These are phyloP conservation scores for Pseudorectes ferrugineus DNA, from an alignment of 2,113 vertebrate species.

Conservation along the genomic window DNA sequence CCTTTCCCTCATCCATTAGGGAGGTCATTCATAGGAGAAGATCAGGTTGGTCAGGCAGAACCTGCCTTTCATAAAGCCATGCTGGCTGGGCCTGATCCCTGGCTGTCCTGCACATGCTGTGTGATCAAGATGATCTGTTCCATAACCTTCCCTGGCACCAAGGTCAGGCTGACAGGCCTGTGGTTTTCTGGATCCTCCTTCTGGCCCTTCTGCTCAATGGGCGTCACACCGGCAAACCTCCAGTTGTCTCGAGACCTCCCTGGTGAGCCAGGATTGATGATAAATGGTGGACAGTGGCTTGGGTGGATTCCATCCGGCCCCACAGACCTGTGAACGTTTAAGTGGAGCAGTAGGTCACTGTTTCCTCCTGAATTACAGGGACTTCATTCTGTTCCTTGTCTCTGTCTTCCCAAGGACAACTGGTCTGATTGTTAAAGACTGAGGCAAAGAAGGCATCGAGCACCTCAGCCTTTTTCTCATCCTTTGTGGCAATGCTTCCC, in stretches of 20 bases:
- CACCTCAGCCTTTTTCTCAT: neutral
- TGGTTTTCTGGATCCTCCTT: neutral
- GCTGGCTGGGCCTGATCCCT: neutral
- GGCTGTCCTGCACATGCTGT: neutral
- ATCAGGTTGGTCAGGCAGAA: neutral
- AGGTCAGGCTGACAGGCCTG: neutral
- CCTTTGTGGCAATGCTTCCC: neutral
- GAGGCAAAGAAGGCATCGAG: neutral
- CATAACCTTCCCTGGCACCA: neutral
- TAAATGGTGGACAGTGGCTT: neutral
- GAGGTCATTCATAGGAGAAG: fast-evolving
- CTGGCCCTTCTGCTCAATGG: neutral
- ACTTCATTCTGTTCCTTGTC: neutral
- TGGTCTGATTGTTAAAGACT: neutral
- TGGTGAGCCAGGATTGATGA: neutral
- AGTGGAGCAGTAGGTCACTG: neutral
- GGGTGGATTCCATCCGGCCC: neutral
- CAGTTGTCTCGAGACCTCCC: neutral
- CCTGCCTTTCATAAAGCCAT: neutral
- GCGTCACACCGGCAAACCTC: neutral
- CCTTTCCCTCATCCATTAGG: neutral
- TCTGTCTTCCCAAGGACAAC: neutral
- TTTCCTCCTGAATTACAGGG: neutral
- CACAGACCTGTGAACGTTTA: neutral
- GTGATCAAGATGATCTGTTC: neutral